Evolutionary conservation across 2,113 vertebrate genomes (phyloP), one percentile per base, ranked within the genome.

Genomic region (Pedionomus torquatus): DNA sequence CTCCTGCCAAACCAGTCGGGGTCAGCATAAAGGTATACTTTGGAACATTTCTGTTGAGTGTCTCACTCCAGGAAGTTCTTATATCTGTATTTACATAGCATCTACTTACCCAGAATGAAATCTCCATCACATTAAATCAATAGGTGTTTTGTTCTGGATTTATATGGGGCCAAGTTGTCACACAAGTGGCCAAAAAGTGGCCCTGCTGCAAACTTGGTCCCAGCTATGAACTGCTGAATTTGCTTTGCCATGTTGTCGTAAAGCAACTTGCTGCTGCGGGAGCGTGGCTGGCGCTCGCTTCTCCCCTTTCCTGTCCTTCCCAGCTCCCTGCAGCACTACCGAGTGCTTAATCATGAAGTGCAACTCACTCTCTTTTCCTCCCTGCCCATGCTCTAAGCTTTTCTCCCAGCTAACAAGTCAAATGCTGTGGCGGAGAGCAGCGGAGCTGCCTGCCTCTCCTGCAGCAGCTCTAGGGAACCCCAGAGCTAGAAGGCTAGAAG

Each of bases 61-160:
- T 72, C 83, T 93, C 80, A 61, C 83, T 93, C 63, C 92, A 93
- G 93, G 92, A 95, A 97, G 96, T 84, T 89, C 75, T 94, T 54
- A 12, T 43, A 68, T 71, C 79, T 25, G 68, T 96, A 83, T 96
- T 95, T 95, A 70, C 91, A 86, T 19, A 93, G 79, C 83, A 83
- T 63, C 86, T 71, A 82, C 85, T 80, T 11, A 21, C 79, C 48
- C 72, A 44, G 49, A 64, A 60, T 26, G 83, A 94, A 90, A 92
- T 63, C 54, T 48, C 26, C 63, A 61, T 54, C 0, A 0, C 33
- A 35, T 70, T 41, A 16, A 83, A 87, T 93, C 85, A 95, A 93
- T 49, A 66, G 58, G 35, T 31, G 64, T 60, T 90, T 93, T 90
- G 79, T 93, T 90, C 83, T 71, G 77, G 5, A 18, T 65, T 90